Evolutionary conservation across 2,797 vertebrate species (phyloP).

Genomic region (Pampus argenteus): DNA sequence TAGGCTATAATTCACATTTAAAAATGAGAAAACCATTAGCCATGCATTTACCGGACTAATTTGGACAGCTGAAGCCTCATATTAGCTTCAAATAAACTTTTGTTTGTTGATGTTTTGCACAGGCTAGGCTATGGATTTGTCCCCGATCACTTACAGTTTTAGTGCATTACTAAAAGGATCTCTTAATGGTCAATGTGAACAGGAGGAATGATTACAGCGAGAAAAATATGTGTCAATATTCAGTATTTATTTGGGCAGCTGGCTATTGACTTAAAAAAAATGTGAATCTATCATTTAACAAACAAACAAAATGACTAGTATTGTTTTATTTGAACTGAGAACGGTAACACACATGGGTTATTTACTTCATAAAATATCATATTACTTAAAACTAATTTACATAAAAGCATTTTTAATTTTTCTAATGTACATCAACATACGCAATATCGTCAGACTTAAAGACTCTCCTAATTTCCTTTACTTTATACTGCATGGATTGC

Average conservation of each 20-base stretch:
- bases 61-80: not conserved
- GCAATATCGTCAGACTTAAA: conserved; percentile 1
- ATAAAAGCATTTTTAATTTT: not conserved
- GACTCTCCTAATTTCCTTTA: not conserved
- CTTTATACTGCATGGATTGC: not conserved
- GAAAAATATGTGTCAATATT: not conserved
- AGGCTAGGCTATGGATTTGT: not conserved
- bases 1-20: not conserved
- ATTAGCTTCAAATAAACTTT: not conserved
- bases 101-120: no score
- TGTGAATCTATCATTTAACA: no score
- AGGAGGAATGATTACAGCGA: not conserved
- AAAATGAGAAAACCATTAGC: not conserved
- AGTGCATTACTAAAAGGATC: not conserved
- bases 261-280: no score
- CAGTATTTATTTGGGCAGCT: not conserved
- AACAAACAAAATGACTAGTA: no score
- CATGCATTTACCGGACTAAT: not conserved
- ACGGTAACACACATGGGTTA: not conserved
- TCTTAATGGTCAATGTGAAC: not conserved
- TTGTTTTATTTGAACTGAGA: no score
- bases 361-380: conserved; percentile 2
- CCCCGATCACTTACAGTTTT: not conserved
- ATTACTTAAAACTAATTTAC: not conserved
- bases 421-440: not conserved